Conservation (phyloP, 2,888 invertebrate genomes). For the Dendrolimus pini region DNA sequence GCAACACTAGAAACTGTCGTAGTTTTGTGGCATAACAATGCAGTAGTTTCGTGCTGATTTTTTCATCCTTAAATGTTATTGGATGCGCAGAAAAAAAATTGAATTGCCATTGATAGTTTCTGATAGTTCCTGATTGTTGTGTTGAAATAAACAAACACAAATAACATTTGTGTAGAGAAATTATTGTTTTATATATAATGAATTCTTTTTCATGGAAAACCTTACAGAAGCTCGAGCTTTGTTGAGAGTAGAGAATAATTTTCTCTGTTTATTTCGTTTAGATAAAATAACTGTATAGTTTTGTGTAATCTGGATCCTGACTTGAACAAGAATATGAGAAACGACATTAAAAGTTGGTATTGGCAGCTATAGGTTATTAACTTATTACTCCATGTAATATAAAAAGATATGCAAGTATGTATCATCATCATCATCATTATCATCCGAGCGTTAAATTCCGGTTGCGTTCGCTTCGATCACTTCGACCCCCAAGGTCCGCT, state of each 20-base stretch:
- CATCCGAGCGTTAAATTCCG: too few species aligned
- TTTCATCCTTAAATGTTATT: constrained; percentile 1
- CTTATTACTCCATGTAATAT: too few species aligned
- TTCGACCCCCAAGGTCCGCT: too few species aligned
- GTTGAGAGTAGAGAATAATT: constrained; percentile 40
- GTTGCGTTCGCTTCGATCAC: too few species aligned
- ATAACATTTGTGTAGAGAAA: too few species aligned
- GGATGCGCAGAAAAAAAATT: neutral
- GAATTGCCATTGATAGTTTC: neutral
- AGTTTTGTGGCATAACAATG: too few species aligned
- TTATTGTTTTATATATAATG: constrained; percentile 8
- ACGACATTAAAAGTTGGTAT: constrained; percentile 10
- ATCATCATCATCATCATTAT: too few species aligned
- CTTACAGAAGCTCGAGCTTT: constrained; percentile 35
- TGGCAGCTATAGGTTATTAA: neutral
- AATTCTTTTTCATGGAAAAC: constrained; percentile 14
- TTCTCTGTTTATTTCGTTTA: constrained; percentile 6
- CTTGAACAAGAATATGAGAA: constrained; percentile 13
- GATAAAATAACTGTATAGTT: neutral
- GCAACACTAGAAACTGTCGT: too few species aligned
- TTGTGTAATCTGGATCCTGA: constrained; percentile 27
- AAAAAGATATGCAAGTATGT: too few species aligned
- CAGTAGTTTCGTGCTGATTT: too few species aligned
- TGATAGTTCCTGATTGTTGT: too few species aligned
- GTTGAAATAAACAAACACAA: too few species aligned